A percentile compares a stretch with the other conserved stretches of the same genome.
Evolutionary conservation across 2,113 vertebrate species (phyloP).

Genomic region (Prochilodus magdalenae): DNA sequence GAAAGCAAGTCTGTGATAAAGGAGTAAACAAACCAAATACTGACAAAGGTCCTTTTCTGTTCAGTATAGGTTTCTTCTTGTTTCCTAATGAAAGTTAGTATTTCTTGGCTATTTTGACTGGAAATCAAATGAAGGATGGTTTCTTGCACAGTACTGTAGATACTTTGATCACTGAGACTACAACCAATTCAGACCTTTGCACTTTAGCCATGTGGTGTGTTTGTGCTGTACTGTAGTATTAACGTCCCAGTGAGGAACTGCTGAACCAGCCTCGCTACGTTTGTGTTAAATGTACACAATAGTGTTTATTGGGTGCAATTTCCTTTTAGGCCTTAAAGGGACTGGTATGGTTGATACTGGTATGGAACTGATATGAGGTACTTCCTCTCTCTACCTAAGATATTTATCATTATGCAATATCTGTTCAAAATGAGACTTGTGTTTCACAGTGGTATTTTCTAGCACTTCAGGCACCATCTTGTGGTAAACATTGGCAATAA

Average conservation of each 20-base stretch:
- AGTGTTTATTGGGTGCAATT: neutral
- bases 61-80: too few relatives aligned
- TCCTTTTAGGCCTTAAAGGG: neutral
- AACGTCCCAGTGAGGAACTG: constrained; percentile 5
- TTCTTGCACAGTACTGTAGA: neutral
- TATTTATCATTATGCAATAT: constrained; percentile 22
- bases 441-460: neutral
- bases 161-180: constrained; percentile 5
- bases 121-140: too few relatives aligned
- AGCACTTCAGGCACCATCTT: constrained; percentile 14
- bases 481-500: constrained; percentile 20
- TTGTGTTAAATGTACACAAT: neutral
- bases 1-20: too few relatives aligned
- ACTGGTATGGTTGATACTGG: too few relatives aligned
- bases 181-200: constrained; percentile 10
- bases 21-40: too few relatives aligned
- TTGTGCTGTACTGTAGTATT: constrained; percentile 1
- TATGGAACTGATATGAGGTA: too few relatives aligned
- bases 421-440: neutral
- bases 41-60: too few relatives aligned
- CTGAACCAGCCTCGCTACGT: neutral
- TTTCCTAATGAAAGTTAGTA: too few relatives aligned
- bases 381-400: neutral
- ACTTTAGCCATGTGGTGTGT: constrained; percentile 17
- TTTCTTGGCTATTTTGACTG: too few relatives aligned